Evolutionary conservation across 1,140 invertebrate species (phyloP).

Genomic region (Bombus pascuorum): DNA sequence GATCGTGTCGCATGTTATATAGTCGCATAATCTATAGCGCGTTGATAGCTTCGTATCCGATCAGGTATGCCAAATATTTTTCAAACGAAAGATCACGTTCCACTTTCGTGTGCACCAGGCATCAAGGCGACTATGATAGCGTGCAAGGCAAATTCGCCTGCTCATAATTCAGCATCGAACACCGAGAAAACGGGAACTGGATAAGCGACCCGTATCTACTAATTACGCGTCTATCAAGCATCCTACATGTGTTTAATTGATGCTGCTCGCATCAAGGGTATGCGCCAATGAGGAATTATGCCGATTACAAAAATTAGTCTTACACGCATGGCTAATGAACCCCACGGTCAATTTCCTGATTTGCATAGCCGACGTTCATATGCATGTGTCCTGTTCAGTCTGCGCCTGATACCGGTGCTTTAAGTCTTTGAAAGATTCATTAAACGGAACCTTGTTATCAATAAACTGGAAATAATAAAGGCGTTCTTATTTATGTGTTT

Average conservation of each 20-base stretch:
- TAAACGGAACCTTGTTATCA: slow-evolving; percentile 46
- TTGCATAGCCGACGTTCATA: slow-evolving; percentile 33
- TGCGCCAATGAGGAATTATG: slow-evolving; percentile 46
- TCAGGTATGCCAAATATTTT: not conserved
- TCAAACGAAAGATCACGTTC: slow-evolving; percentile 5
- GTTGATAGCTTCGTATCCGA: not conserved
- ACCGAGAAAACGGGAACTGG: slow-evolving; percentile 37
- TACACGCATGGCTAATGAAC: slow-evolving; percentile 56
- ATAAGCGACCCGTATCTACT: slow-evolving; percentile 57
- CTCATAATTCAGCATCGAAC: slow-evolving; percentile 54
- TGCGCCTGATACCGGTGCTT: slow-evolving; percentile 26
- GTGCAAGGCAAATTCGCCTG: slow-evolving; percentile 15
- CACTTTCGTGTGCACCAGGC: slow-evolving; percentile 2
- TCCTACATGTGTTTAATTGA: slow-evolving; percentile 54
- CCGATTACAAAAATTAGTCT: slow-evolving; percentile 32
- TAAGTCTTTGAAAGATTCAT: slow-evolving; percentile 34
- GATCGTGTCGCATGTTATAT: not conserved
- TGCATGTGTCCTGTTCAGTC: slow-evolving; percentile 18
- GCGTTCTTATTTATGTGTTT: slow-evolving; percentile 16
- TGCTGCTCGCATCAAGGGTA: slow-evolving; percentile 42
- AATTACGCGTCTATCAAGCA: slow-evolving; percentile 64
- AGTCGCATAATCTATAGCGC: not conserved
- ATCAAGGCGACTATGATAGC: not conserved
- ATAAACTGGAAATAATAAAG: slow-evolving; percentile 29
- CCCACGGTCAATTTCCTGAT: slow-evolving; percentile 38